phyloP scores from a whole-genome alignment of 1,140 invertebrate genomes.

The Drosophila murphyi region DNA sequence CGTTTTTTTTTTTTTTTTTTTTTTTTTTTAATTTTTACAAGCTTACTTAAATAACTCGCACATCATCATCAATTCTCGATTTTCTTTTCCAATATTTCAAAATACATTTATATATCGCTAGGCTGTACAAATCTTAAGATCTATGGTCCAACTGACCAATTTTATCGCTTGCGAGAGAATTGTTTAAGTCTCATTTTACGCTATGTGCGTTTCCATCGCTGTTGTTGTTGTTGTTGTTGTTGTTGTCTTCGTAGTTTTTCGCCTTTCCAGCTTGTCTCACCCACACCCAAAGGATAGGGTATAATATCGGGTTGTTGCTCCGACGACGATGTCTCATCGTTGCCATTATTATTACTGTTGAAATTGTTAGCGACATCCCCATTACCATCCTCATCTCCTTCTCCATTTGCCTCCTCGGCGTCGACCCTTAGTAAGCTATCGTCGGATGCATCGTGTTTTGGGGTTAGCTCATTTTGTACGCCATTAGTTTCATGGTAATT shows the following conservation, averaged over 20 bases:
- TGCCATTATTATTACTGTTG: constrained; percentile 41
- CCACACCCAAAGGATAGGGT: constrained; percentile 75
- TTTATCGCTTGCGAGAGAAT: constrained; percentile 49
- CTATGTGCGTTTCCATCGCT: constrained; percentile 65
- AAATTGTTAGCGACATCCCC: constrained; percentile 22
- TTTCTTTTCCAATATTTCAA: constrained; percentile 16
- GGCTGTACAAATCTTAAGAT: constrained; percentile 75
- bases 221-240: constrained; percentile 38
- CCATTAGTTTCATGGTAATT: constrained; percentile 52
- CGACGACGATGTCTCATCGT: constrained; percentile 59
- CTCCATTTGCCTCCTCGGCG: constrained; percentile 2
- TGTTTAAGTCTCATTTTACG: constrained; percentile 35
- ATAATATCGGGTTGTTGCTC: constrained; percentile 80
- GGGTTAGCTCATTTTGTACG: constrained; percentile 51
- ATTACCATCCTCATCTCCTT: constrained; percentile 18
- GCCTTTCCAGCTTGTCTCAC: constrained; percentile 65
- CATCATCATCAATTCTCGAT: constrained; percentile 9
- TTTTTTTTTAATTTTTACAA: constrained; percentile 41
- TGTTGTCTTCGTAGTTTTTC: constrained; percentile 51
- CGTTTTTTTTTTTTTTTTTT: too few relatives aligned
- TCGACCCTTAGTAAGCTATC: neutral
- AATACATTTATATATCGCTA: constrained; percentile 64
- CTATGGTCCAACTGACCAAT: constrained; percentile 41
- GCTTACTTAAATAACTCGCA: constrained; percentile 38
- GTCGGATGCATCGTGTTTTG: constrained; percentile 9